A percentile compares a stretch with the other conserved stretches of the same genome.
Evolutionary conservation across 2,113 vertebrate species (phyloP).

Genomic region (Solenodon paradoxus): DNA sequence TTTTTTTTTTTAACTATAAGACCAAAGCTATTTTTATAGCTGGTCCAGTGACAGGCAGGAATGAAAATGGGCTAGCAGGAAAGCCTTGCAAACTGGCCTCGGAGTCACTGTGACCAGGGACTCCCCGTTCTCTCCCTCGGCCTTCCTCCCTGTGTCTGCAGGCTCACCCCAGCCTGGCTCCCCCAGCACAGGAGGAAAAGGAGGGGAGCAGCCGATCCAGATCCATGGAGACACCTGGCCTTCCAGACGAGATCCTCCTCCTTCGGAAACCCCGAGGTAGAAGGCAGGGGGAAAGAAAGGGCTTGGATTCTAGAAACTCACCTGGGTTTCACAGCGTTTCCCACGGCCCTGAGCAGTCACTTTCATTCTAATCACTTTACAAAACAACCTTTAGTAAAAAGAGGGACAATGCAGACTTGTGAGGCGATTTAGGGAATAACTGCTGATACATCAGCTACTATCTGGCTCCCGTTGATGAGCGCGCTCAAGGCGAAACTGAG

Average conservation of each 20-base stretch:
- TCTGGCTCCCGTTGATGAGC: constrained; percentile 92
- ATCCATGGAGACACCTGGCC: no score
- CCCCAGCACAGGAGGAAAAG: not conserved
- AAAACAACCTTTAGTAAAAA: constrained; percentile 90
- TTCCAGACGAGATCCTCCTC: constrained; percentile 69
- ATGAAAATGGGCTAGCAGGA: constrained; percentile 56
- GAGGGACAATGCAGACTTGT: constrained; percentile 90
- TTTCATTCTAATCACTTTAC: constrained; percentile 89
- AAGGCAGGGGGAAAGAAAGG: accelerated
- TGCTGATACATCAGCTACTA: constrained; percentile 99
- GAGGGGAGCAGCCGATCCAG: no score
- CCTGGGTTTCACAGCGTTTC: constrained; percentile 80
- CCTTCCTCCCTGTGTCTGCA: not conserved
- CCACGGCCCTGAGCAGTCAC: constrained; percentile 86
- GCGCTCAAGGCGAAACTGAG: constrained; percentile 96
- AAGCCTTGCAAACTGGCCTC: constrained; percentile 52
- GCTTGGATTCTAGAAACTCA: constrained; percentile 75
- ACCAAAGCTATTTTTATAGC: constrained; percentile 70
- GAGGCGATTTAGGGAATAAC: constrained; percentile 98
- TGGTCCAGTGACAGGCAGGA: constrained; percentile 63
- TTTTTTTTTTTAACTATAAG: constrained; percentile 50
- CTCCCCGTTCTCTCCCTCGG: not conserved
- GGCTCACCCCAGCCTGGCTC: constrained; percentile 34
- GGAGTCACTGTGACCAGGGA: constrained; percentile 47
- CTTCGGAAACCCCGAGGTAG: constrained; percentile 60